Conservation (phyloP, 2,797 vertebrate genomes). For the Neopelma chrysocephalum region DNA sequence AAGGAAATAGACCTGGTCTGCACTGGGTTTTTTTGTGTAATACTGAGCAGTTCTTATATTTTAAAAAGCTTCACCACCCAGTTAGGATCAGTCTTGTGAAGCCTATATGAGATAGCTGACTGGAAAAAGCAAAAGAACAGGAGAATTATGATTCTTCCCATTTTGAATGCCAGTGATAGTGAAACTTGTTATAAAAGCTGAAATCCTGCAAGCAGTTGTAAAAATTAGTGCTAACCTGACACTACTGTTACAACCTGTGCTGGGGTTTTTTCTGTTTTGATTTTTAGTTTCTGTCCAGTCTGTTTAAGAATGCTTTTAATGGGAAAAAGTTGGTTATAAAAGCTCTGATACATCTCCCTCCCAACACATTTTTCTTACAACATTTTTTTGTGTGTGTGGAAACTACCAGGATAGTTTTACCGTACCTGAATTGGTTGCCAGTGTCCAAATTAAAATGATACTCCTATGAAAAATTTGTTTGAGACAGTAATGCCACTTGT, state of each 20-base stretch:
- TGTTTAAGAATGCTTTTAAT: background rate
- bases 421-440: background rate
- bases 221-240: background rate
- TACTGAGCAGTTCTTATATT: background rate
- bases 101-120: background rate
- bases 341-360: background rate
- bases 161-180: background rate
- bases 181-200: background rate
- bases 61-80: background rate
- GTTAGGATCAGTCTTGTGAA: background rate
- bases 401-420: background rate
- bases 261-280: background rate
- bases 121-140: background rate
- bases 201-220: background rate
- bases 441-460: background rate
- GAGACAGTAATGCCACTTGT: too few relatives aligned
- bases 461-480: too few relatives aligned
- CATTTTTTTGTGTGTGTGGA: background rate
- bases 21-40: rapidly evolving
- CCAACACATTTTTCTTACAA: background rate
- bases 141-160: background rate
- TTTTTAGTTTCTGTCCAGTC: background rate
- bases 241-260: background rate
- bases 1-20: background rate
- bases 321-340: background rate